These are phyloP conservation scores for Drosophila parabipectinata DNA, from an alignment of 1,140 invertebrate genomes.

Conservation along the genomic window DNA sequence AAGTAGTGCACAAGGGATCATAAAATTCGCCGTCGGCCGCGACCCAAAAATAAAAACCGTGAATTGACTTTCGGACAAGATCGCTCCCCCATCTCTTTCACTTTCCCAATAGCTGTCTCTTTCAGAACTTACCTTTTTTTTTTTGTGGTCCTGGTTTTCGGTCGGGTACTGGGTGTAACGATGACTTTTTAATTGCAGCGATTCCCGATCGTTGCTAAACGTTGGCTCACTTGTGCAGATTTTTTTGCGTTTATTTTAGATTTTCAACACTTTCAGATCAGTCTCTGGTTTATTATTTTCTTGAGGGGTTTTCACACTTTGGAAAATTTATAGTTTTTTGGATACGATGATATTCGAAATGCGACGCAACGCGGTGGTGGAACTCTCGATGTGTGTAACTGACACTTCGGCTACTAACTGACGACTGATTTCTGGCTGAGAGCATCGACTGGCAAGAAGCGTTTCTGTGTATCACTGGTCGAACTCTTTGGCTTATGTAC, in stretches of 20 bases:
- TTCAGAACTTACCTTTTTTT: slow-evolving; percentile 64
- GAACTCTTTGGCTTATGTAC: slow-evolving; percentile 58
- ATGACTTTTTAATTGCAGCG: slow-evolving; percentile 70
- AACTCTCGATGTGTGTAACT: slow-evolving; percentile 67
- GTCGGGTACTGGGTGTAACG: slow-evolving; percentile 37
- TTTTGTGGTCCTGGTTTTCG: slow-evolving; percentile 10
- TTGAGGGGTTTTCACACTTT: slow-evolving; percentile 10
- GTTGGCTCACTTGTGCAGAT: slow-evolving; percentile 37
- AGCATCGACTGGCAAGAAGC: slow-evolving; percentile 75
- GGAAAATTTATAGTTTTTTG: not conserved
- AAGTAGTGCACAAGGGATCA: slow-evolving; percentile 75
- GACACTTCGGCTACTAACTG: slow-evolving; percentile 80
- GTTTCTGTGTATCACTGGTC: slow-evolving; percentile 69
- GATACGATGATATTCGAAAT: slow-evolving; percentile 7
- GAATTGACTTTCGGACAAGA: slow-evolving; percentile 63
- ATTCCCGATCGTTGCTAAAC: slow-evolving; percentile 33
- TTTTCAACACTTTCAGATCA: slow-evolving; percentile 26
- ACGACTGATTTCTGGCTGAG: slow-evolving; percentile 79
- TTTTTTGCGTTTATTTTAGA: slow-evolving; percentile 20
- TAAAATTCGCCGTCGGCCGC: slow-evolving; percentile 70
- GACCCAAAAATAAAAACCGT: slow-evolving; percentile 54
- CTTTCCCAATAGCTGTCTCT: slow-evolving; percentile 17
- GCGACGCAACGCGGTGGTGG: slow-evolving; percentile 13
- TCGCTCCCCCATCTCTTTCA: slow-evolving; percentile 15
- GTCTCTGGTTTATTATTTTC: slow-evolving; percentile 3